phyloP scores from a whole-genome alignment of 1,140 invertebrate genomes.

The Arctopsyche grandis region DNA sequence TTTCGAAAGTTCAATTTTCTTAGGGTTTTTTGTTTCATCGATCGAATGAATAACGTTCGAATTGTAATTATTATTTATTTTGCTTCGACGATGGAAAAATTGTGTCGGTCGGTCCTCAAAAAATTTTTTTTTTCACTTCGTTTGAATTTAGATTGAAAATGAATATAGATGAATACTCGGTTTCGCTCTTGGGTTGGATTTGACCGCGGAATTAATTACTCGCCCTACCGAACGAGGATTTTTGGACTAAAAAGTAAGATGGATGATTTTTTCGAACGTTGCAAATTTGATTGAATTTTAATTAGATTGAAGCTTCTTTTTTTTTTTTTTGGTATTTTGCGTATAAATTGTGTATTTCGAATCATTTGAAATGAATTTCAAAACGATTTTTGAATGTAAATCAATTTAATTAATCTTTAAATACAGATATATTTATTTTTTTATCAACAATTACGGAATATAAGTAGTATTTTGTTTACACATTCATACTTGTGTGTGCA shows the following conservation, averaged over 20 bases:
- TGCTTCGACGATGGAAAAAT: not conserved
- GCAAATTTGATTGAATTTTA: not conserved
- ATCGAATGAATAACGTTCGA: not conserved
- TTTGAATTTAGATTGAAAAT: conserved; percentile 25
- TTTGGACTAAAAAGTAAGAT: conserved; percentile 8
- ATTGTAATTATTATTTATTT: not conserved
- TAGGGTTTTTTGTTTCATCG: not conserved
- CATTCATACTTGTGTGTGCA: no score
- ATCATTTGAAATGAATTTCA: no score
- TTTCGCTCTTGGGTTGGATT: conserved; percentile 18
- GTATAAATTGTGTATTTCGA: no score
- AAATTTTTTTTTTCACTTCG: not conserved
- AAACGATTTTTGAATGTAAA: no score
- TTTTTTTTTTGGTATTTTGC: no score
- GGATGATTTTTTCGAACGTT: not conserved
- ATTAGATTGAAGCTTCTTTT: conserved; percentile 1
- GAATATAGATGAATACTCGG: conserved; percentile 13
- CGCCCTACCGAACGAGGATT: not conserved
- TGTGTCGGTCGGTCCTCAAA: not conserved
- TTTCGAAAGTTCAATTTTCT: not conserved
- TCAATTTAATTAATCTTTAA: no score
- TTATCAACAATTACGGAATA: no score
- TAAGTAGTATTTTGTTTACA: no score
- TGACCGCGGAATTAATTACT: conserved; percentile 19
- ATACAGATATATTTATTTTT: no score